These are phyloP conservation scores for Colinus virginianus DNA, from an alignment of 2,113 vertebrate species.

Conservation along the genomic window DNA sequence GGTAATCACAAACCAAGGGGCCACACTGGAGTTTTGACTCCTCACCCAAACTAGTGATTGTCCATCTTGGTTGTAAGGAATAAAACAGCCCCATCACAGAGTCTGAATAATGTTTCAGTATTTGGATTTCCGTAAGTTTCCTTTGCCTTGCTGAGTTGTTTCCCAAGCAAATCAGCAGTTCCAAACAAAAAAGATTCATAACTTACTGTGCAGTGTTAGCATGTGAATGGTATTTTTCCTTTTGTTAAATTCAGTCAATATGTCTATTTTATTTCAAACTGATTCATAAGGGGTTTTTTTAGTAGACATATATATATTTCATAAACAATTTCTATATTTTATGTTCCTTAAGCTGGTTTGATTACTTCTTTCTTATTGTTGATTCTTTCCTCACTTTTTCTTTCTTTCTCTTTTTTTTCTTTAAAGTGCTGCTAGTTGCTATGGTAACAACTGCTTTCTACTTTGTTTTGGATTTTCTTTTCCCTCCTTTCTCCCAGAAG, in stretches of 20 bases:
- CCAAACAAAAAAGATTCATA: background rate
- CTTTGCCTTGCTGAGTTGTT: background rate
- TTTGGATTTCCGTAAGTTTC: background rate
- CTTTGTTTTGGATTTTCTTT: background rate
- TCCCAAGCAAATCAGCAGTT: background rate
- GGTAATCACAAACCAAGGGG: no score
- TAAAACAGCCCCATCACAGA: fast-evolving
- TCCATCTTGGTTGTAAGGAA: background rate
- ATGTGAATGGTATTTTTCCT: background rate
- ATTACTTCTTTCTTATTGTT: conserved; percentile 30
- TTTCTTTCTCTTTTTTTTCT: no score
- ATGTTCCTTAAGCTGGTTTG: conserved; percentile 23
- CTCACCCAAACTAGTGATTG: background rate
- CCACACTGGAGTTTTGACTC: fast-evolving
- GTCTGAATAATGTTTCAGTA: background rate
- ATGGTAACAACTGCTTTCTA: background rate
- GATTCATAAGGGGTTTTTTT: background rate
- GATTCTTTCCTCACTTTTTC: background rate
- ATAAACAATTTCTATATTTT: conserved; percentile 22
- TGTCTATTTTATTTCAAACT: conserved; percentile 4
- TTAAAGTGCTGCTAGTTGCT: background rate
- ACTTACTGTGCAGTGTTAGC: background rate
- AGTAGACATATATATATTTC: conserved; percentile 35
- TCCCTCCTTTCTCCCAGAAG: background rate
- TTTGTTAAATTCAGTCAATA: background rate